phyloP scores from a whole-genome alignment of 2,888 invertebrate species.

The Clunio marinus region DNA sequence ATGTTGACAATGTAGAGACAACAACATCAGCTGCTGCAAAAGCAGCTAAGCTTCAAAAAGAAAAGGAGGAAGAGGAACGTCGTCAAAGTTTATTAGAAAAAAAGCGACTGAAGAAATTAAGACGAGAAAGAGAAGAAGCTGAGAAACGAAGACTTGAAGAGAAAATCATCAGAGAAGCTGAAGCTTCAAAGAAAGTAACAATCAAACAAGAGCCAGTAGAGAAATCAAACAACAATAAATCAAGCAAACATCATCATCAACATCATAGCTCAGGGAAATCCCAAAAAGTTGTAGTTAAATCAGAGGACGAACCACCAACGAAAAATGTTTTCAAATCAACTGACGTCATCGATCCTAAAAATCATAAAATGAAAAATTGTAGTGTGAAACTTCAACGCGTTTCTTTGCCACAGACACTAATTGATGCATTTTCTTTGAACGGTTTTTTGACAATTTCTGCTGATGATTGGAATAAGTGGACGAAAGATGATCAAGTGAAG shows the following conservation, averaged over 20 bases:
- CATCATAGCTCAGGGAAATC: no score
- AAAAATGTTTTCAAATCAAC: background rate
- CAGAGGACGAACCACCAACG: background rate
- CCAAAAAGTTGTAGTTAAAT: no score
- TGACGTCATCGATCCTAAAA: background rate
- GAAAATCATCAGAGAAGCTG: background rate
- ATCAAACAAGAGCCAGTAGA: constrained; percentile 10
- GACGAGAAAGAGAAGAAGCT: background rate
- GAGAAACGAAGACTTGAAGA: constrained; percentile 11
- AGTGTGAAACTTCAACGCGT: background rate
- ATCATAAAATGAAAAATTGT: background rate
- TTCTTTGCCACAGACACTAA: background rate
- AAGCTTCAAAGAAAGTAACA: background rate
- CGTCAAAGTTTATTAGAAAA: background rate
- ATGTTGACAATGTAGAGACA: background rate
- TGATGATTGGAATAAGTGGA: constrained; percentile 1
- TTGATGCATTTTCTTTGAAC: background rate
- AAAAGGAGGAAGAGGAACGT: constrained; percentile 16
- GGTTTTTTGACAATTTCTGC: background rate
- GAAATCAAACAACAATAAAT: background rate
- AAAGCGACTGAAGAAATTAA: background rate
- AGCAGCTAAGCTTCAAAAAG: background rate
- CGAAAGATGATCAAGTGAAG: background rate
- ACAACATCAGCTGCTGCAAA: constrained; percentile 12
- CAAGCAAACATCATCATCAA: background rate